A percentile compares a stretch with the other conserved stretches of the same genome.
Evolutionary conservation across 2,888 invertebrate species (phyloP).

Genomic region (Lasioglossum zephyrum): DNA sequence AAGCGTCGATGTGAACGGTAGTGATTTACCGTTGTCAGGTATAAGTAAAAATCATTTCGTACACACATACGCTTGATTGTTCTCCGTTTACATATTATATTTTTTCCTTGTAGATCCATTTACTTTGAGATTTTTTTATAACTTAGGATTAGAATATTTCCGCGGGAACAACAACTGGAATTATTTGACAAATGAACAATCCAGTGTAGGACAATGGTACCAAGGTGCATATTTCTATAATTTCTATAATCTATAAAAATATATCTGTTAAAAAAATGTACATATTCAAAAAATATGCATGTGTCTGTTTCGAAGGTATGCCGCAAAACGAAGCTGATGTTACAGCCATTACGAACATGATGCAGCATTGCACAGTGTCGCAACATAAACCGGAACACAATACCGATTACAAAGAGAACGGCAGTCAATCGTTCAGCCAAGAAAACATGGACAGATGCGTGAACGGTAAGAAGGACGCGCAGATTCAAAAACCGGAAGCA

Average conservation of each 20-base stretch:
- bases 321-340: slow-evolving; percentile 40
- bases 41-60: slow-evolving; percentile 63
- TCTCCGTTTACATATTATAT: slow-evolving; percentile 61
- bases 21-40: slow-evolving; percentile 87
- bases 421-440: not conserved
- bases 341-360: slow-evolving; percentile 29
- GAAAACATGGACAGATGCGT: slow-evolving; percentile 22
- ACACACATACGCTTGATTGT: not conserved
- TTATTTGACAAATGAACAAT: slow-evolving; percentile 69
- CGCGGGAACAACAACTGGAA: slow-evolving; percentile 71
- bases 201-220: slow-evolving; percentile 65
- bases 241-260: not conserved
- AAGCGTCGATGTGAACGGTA: slow-evolving; percentile 85
- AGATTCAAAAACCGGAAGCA: slow-evolving; percentile 29
- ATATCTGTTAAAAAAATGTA: too few species aligned
- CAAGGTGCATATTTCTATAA: slow-evolving; percentile 46
- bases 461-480: slow-evolving; percentile 18
- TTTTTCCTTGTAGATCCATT: slow-evolving; percentile 85
- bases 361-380: slow-evolving; percentile 48
- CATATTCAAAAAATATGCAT: not conserved
- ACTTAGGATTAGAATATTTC: slow-evolving; percentile 87
- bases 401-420: slow-evolving; percentile 28
- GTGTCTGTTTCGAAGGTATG: slow-evolving; percentile 33
- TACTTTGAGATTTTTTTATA: slow-evolving; percentile 89
- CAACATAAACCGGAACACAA: slow-evolving; percentile 12